Conservation (phyloP, 2,113 vertebrate genomes). For the Sprattus sprattus region DNA sequence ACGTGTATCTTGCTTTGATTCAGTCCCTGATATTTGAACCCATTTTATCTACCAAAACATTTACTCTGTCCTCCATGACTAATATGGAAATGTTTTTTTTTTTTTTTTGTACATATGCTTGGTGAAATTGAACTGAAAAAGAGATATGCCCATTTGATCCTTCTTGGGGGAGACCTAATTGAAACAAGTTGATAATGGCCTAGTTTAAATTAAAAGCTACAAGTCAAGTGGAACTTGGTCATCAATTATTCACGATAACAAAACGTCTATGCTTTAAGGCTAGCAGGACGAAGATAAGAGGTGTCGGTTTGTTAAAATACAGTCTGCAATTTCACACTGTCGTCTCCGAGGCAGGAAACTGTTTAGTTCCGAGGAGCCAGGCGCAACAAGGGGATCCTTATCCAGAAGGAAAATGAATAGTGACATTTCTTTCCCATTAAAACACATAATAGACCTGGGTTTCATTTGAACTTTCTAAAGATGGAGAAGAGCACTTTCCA, state of each 20-base stretch:
- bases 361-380: not conserved
- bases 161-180: constrained; percentile 52
- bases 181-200: constrained; percentile 56
- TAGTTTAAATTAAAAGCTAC: constrained; percentile 65
- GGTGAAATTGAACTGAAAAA: constrained; percentile 31
- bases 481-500: not conserved
- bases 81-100: not conserved
- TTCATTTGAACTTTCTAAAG: constrained; percentile 13
- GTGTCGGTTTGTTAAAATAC: constrained; percentile 37
- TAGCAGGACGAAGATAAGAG: constrained; percentile 58
- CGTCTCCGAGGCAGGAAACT: not conserved
- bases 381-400: not conserved
- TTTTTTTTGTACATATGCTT: constrained; percentile 53
- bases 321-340: constrained; percentile 25
- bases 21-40: constrained; percentile 52
- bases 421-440: constrained; percentile 18
- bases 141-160: constrained; percentile 20
- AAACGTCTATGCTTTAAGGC: constrained; percentile 61
- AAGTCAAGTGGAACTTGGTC: constrained; percentile 66
- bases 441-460: constrained; percentile 3
- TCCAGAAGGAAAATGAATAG: not conserved
- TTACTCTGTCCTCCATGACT: constrained; percentile 8
- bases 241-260: constrained; percentile 64
- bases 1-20: constrained; percentile 39
- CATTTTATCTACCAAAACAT: constrained; percentile 37